These are phyloP conservation scores for Boloria euphrosyne DNA, from an alignment of 2,888 invertebrate genomes.

Conservation along the genomic window DNA sequence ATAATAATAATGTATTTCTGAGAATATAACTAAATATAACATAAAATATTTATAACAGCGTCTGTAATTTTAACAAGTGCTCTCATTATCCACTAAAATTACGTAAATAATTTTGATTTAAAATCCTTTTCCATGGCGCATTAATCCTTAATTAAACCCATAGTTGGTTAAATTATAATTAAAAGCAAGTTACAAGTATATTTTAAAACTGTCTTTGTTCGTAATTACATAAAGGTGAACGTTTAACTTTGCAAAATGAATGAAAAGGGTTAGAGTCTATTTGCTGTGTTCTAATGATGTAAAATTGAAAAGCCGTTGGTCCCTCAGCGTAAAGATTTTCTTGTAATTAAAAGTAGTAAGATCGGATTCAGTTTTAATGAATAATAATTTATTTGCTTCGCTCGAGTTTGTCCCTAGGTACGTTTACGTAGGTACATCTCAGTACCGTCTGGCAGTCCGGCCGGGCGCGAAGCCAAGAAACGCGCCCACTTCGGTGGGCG, in stretches of 20 bases:
- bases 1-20: no score
- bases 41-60: no score
- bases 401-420: no score
- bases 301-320: conserved; percentile 1
- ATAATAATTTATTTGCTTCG: no score
- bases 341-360: not conserved
- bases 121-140: conserved; percentile 2
- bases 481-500: no score
- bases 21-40: no score
- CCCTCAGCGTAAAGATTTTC: conserved; percentile 8
- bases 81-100: not conserved
- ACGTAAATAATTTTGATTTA: not conserved
- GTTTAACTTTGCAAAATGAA: conserved; percentile 13
- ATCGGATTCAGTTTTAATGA: not conserved
- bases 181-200: conserved; percentile 14
- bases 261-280: conserved; percentile 14
- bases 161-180: conserved; percentile 4
- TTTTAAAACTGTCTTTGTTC: conserved; percentile 12
- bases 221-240: conserved; percentile 19
- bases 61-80: no score
- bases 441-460: no score
- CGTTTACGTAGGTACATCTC: no score
- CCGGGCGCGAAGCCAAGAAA: no score
- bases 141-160: not conserved
- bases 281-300: conserved; percentile 11